Evolutionary conservation across 92 coral and sea anemone genomes (phyloP).

Genomic region (Epizoanthus fatuus): DNA sequence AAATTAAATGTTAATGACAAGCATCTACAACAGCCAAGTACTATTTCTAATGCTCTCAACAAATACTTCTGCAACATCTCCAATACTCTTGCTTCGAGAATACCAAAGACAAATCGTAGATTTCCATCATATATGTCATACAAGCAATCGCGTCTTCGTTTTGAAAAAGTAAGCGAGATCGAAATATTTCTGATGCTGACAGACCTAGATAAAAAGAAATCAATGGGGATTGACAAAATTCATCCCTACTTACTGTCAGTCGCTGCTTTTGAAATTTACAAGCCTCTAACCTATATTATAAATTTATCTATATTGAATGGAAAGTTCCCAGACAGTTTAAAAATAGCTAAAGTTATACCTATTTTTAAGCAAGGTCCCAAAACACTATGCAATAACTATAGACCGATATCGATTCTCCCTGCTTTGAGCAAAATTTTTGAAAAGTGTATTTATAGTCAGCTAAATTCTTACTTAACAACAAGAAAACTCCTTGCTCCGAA

Average conservation of each 20-base stretch:
- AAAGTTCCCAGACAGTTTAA: constrained; percentile 24
- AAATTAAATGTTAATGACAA: constrained; percentile 31
- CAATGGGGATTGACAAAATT: constrained; percentile 38
- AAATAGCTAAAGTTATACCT: constrained; percentile 59
- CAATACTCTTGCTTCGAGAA: constrained; percentile 2
- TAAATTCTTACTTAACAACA: constrained; percentile 18
- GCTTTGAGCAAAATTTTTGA: constrained; percentile 58
- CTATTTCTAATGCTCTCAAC: constrained; percentile 37
- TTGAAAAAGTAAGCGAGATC: constrained; percentile 41
- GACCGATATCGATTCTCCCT: constrained; percentile 71
- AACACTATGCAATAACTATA: constrained; percentile 48
- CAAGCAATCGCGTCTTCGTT: constrained; percentile 7
- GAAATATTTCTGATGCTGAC: constrained; percentile 38
- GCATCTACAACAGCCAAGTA: constrained; percentile 24
- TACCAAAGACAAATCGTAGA: neutral
- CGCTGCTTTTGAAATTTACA: constrained; percentile 47
- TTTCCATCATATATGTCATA: neutral
- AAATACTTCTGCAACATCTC: constrained; percentile 44
- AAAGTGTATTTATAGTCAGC: constrained; percentile 39
- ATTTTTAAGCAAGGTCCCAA: constrained; percentile 62
- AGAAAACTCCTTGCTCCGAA: constrained; percentile 32
- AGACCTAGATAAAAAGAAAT: constrained; percentile 37
- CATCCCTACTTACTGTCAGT: constrained; percentile 36
- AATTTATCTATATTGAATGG: constrained; percentile 37
- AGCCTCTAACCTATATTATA: constrained; percentile 39